Evolutionary conservation across 2,797 vertebrate genomes (phyloP).

Genomic region (Threskiornis aethiopicus): DNA sequence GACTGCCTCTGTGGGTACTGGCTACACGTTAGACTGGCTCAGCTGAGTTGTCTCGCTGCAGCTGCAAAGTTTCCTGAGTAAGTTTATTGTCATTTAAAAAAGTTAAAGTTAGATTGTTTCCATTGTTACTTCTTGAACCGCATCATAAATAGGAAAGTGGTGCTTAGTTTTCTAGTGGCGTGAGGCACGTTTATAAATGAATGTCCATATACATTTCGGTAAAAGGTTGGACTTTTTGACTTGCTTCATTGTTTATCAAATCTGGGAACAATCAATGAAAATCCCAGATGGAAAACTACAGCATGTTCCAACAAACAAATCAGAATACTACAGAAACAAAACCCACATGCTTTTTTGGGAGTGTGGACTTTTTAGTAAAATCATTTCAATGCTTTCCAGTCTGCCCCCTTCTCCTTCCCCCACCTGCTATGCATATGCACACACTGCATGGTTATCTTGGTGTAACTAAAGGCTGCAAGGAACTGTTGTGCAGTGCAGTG

Average conservation of each 20-base stretch:
- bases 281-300: neutral
- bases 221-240: neutral
- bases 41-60: neutral
- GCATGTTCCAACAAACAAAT: neutral
- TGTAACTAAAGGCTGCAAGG: neutral
- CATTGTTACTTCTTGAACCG: neutral
- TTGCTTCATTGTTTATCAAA: neutral
- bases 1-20: neutral
- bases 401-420: neutral
- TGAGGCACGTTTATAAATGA: neutral
- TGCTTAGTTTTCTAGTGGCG: neutral
- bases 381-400: neutral
- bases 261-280: neutral
- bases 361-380: neutral
- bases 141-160: neutral
- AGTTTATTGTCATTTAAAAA: neutral
- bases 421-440: neutral
- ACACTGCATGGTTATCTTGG: neutral
- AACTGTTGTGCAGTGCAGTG: neutral
- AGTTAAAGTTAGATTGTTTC: neutral
- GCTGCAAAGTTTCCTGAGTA: neutral
- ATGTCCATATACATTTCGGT: neutral
- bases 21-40: neutral
- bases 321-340: neutral
- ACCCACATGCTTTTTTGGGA: neutral